These are phyloP conservation scores for Cepaea hortensis DNA, from an alignment of 2,888 invertebrate genomes.

Conservation along the genomic window DNA sequence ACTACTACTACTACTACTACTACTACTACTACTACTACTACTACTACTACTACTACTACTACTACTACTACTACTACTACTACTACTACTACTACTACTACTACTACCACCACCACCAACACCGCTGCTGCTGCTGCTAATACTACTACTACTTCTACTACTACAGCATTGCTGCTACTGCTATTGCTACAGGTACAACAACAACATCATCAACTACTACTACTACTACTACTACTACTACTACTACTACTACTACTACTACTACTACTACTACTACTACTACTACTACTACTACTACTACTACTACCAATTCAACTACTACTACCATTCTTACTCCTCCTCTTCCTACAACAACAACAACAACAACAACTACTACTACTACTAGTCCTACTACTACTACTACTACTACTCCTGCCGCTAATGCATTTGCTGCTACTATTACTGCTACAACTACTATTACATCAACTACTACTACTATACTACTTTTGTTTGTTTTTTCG, in stretches of 20 bases:
- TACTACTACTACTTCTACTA: not conserved
- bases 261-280: not conserved
- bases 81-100: constrained; percentile 3
- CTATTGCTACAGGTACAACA: not conserved
- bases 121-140: not conserved
- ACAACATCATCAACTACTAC: too few species aligned
- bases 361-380: not conserved
- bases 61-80: constrained; percentile 25
- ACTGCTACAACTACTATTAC: not conserved
- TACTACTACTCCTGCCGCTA: not conserved
- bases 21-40: not conserved
- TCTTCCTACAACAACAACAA: not conserved
- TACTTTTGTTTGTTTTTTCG: not conserved
- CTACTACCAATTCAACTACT: not conserved
- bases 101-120: not conserved
- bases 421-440: not conserved
- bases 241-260: not conserved
- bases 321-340: not conserved
- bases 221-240: constrained; percentile 12
- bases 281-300: not conserved
- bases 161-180: not conserved
- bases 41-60: constrained; percentile 23
- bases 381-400: not conserved
- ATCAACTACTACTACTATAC: not conserved
- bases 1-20: not conserved